Evolutionary conservation across 2,113 vertebrate species (phyloP), one percentile per base, ranked within the genome.

Genomic region (Lota lota): DNA sequence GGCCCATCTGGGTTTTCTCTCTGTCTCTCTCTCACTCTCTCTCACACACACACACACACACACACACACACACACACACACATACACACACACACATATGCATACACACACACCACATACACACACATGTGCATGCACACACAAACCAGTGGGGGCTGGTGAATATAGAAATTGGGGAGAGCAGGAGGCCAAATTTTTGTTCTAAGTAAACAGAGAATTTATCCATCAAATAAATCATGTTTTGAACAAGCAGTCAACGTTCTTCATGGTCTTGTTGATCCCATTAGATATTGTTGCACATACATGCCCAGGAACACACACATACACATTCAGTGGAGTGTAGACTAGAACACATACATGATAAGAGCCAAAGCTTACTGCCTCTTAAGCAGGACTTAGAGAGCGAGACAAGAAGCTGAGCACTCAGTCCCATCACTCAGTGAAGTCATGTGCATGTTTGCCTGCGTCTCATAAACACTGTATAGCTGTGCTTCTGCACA

Each of bases 1-100:
- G 74, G 81, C 69, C 67, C 20, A 63, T 85, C 88, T 90, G 88
- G 75, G 68, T 77, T 88, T 82, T 80, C 71, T 33, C 28, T 33
- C 28, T 33, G 28, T 33, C 28, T 33, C 28, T 33, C 3, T 28
- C 4, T 33, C 28, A 33, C 28, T 33, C 28, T 33, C 28, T 33
- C 28, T 33, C 28, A 33, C 21, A 54, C 17, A 50, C 62, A 58
- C 20, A 51, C 24, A 19, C 33, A 76, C 70, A 68, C 28, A 33
- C 28, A 33, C 28, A 33, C 28, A 33, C 2, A 33, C 50, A 64
- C 70, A 76, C 76, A 75, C 22, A 71, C 79, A 79, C 73, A 81
- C 70, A 80, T 21, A 28, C 78, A 66, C 63, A 64, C 63, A 72
- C 50, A 61, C 50, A 47, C 17, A 53, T 61, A 61, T 1, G 3